phyloP scores from a whole-genome alignment of 2,888 invertebrate species.

The Eupsilia transversa region DNA sequence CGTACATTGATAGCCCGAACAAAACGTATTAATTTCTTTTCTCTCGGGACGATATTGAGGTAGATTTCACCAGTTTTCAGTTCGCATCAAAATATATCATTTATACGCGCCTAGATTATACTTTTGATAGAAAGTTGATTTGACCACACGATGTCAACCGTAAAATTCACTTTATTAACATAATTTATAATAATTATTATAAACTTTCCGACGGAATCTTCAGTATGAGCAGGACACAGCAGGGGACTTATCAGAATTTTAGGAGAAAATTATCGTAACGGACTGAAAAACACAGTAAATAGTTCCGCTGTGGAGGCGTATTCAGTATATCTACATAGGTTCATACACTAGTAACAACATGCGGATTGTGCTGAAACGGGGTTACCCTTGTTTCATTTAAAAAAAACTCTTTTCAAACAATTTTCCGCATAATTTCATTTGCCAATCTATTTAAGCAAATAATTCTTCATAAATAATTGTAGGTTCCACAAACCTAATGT shows the following conservation, averaged over 20 bases:
- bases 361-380: not conserved
- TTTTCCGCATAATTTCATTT: not conserved
- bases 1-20: not conserved
- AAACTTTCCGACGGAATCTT: conserved; percentile 29
- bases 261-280: too few relatives aligned
- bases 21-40: not conserved
- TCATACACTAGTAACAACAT: too few relatives aligned
- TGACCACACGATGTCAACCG: conserved; percentile 15
- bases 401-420: not conserved
- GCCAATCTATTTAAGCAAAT: not conserved
- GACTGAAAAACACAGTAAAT: too few relatives aligned
- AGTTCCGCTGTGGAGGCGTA: too few relatives aligned
- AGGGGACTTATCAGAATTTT: too few relatives aligned
- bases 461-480: too few relatives aligned
- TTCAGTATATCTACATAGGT: too few relatives aligned
- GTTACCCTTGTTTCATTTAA: not conserved
- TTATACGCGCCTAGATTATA: conserved; percentile 17
- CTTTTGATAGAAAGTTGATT: conserved; percentile 56
- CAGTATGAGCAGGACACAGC: not conserved
- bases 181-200: conserved; percentile 21
- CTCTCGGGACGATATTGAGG: not conserved
- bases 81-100: not conserved
- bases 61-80: not conserved
- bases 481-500: too few relatives aligned
- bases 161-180: conserved; percentile 30